Conservation (phyloP, 2,797 vertebrate species). For the Sebastes iracundus region DNA sequence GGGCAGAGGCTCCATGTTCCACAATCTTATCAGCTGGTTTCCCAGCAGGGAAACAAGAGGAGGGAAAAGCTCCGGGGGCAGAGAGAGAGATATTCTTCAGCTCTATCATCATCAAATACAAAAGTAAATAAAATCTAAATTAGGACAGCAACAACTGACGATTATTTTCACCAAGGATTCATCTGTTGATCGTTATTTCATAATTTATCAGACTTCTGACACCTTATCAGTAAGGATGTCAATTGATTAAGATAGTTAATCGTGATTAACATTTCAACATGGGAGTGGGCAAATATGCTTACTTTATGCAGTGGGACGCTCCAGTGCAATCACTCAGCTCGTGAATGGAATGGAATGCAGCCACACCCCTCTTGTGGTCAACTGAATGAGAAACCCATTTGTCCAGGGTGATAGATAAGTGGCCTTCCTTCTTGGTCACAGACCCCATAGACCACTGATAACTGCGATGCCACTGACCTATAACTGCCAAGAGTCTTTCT, state of each 20-base stretch:
- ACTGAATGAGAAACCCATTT: neutral
- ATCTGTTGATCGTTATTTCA: neutral
- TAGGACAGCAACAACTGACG: neutral
- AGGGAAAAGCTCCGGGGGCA: neutral
- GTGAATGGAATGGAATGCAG: neutral
- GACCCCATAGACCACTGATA: neutral
- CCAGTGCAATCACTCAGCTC: neutral
- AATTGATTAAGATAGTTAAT: no score
- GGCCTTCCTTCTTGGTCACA: neutral
- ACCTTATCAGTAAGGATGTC: neutral
- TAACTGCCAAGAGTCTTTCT: neutral
- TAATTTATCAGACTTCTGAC: neutral
- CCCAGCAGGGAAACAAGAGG: constrained; percentile 2
- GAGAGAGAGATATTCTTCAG: neutral
- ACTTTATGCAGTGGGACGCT: neutral
- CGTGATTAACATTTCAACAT: no score
- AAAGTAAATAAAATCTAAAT: neutral
- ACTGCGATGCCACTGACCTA: neutral
- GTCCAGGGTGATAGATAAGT: neutral
- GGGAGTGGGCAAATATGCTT: no score
- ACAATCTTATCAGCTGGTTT: constrained; percentile 48
- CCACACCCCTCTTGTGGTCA: neutral
- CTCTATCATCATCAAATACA: neutral
- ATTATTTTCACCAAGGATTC: neutral
- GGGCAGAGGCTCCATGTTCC: constrained; percentile 20